Conservation (phyloP, 1,140 invertebrate species). For the Drosophila pseudoananassae region DNA sequence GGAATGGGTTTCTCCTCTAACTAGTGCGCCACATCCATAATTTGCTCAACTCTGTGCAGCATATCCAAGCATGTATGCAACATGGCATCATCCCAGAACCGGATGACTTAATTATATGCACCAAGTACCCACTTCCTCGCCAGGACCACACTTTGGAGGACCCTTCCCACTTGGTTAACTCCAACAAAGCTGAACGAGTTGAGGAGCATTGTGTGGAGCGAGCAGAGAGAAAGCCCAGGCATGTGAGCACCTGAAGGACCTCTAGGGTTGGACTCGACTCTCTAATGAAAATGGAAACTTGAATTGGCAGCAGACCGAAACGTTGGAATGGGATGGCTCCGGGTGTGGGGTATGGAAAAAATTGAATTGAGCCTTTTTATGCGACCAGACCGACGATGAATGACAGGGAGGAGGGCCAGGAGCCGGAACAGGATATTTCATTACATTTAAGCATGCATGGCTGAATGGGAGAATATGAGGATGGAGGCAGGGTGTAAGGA, state of each 20-base stretch:
- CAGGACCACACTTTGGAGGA: slow-evolving; percentile 17
- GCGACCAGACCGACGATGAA: slow-evolving; percentile 40
- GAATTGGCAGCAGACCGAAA: slow-evolving; percentile 73
- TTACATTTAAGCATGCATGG: slow-evolving; percentile 82
- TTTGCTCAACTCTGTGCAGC: slow-evolving; percentile 37
- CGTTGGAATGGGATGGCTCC: slow-evolving; percentile 6
- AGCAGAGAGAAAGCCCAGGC: slow-evolving; percentile 13
- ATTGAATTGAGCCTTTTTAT: slow-evolving; percentile 81
- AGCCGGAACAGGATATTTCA: slow-evolving; percentile 77
- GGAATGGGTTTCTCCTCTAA: background rate
- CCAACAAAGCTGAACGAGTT: slow-evolving; percentile 59
- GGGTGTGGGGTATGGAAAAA: slow-evolving; percentile 35
- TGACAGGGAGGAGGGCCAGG: slow-evolving; percentile 9
- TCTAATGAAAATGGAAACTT: slow-evolving; percentile 63
- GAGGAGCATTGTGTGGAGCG: slow-evolving; percentile 52
- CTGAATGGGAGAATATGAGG: slow-evolving; percentile 24
- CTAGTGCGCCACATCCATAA: slow-evolving; percentile 22
- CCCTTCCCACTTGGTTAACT: slow-evolving; percentile 26
- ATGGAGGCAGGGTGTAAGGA: background rate
- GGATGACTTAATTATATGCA: slow-evolving; percentile 68
- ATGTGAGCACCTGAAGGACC: slow-evolving; percentile 55
- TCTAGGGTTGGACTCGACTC: slow-evolving; percentile 38
- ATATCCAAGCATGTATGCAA: slow-evolving; percentile 18
- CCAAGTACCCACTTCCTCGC: slow-evolving; percentile 41
- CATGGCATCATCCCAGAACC: slow-evolving; percentile 12